phyloP scores from a whole-genome alignment of 2,797 vertebrate genomes.

The Gorsachius magnificus region DNA sequence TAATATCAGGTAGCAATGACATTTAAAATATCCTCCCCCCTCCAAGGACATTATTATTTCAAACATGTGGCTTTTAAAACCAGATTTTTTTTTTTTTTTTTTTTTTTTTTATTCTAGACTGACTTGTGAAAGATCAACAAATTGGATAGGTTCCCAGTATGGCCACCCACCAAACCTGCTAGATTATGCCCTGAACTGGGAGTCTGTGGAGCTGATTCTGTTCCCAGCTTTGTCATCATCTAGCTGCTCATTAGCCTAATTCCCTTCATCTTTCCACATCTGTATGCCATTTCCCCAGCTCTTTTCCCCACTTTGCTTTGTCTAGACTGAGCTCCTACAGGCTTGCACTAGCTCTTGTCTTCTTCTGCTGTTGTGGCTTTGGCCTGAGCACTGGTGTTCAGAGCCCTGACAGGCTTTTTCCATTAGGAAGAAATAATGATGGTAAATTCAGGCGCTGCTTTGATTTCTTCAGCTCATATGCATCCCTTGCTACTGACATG shows the following conservation, averaged over 20 bases:
- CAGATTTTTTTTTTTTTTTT: not conserved
- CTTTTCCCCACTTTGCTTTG: not conserved
- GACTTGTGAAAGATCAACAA: not conserved
- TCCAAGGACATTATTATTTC: not conserved
- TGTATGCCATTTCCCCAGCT: not conserved
- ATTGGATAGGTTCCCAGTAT: not conserved
- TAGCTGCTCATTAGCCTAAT: not conserved
- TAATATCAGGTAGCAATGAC: not conserved
- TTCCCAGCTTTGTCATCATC: not conserved
- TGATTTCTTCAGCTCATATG: not conserved
- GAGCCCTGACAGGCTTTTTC: not conserved
- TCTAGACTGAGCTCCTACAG: not conserved
- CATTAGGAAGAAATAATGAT: not conserved
- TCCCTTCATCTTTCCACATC: not conserved
- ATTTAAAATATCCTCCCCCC: not conserved
- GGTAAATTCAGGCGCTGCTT: not conserved
- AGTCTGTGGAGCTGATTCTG: not conserved
- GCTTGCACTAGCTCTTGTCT: not conserved
- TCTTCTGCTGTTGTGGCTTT: not conserved
- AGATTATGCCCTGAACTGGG: not conserved
- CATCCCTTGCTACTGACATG: not conserved
- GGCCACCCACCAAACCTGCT: not conserved
- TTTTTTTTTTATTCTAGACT: not conserved
- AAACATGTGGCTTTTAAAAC: not conserved
- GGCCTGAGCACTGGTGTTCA: not conserved